Base-by-base conservation (phyloP, 2,113 vertebrate genomes). In the Sprattus sprattus region DNA sequence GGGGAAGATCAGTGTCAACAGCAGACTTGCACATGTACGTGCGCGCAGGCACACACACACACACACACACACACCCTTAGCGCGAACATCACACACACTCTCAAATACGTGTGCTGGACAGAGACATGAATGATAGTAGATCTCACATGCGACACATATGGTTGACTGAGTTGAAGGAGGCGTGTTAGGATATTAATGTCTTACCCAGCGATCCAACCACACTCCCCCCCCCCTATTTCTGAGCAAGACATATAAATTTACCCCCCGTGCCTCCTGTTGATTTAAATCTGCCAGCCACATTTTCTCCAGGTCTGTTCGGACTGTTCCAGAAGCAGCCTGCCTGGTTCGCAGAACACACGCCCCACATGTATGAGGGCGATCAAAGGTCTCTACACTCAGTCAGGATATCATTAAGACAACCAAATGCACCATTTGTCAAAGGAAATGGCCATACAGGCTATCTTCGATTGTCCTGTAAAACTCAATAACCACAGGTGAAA, bases 231-330 rank as follows among this genome's bases (percentile, higher is more conserved):
- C 52, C 16, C 52, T 54, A 54, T 54, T 54, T 54, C 10, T 67
- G 60, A 71, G 4, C n/a, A 15, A 28, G 64, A 0, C 10, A 32
- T 71, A 71, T 71, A 71, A 71, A 71, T 71, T 25, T 9, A 28
- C 64, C 64, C 25, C 64, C 60, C 28, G 64, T 71, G 64, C 64
- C 64, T 71, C 8, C n/a, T 71, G 64, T 71, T 71, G 64, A 71
- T 71, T 28, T 71, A 28, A 28, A 71, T 71, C 64, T 71, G 25
- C 64, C n/a, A 32, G 25, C 25, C n/a, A 71, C 28, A 71, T 71
- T 28, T 71, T 71, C 64, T 71, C 28, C 64, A 71, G 64, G n/a
- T 25, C 64, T 32, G 25, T 71, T 28, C 32, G 25, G 64, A 71
- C 25, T 32, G 25, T 11, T 71, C n/a, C 64, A 71, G 64, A 25